Evolutionary conservation across 2,888 invertebrate species (phyloP), one percentile per base, ranked within the genome.

Genomic region (Cryptus viduatorius): DNA sequence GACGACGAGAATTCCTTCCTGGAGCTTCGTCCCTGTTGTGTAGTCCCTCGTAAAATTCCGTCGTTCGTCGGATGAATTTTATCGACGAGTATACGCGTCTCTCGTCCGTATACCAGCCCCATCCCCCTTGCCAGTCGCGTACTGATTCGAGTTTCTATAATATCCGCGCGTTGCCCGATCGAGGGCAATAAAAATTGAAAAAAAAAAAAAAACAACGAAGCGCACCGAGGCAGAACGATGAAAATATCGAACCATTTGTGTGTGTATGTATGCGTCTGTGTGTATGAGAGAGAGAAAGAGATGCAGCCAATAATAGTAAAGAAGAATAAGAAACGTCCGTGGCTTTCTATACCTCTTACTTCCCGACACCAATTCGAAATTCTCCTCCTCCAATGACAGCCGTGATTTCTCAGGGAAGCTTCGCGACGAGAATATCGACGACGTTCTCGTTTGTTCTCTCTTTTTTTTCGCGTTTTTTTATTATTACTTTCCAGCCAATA

Each of bases 401-500:
- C 50, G 69, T 37, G 69, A 81, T 80, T 84, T 84, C 73, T 78
- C 65, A 56, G 31, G 79, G 73, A 76, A 76, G 64, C 73, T 44
- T 78, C 83, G 77, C 80, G 79, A 73, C 79, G 82, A 73, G 83
- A 86, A 86, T 87, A 88, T 88, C 80, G 86, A 79, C 80, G 83
- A 86, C 82, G 83, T 79, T 75, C 82, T 78, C 59, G 75, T 79
- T 82, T 78, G 53, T 77, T 59, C 19, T 19, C 37, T 53, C 53
- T 56, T 19, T 71, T 65, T 24, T 56, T 19, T 65, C 59, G 16
- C 59, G 46, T 10, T 67, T 71, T 73, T 82, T 86, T 79, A 83
- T 86, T 85, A 87, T 87, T 86, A 88, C 83, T 84, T 86, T 85
- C 85, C 80, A 86, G 83, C 86, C 89, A 88, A 89, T 89, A 88